These are phyloP conservation scores for Protaetia brevitarsis DNA, from an alignment of 1,140 invertebrate genomes.

Conservation along the genomic window DNA sequence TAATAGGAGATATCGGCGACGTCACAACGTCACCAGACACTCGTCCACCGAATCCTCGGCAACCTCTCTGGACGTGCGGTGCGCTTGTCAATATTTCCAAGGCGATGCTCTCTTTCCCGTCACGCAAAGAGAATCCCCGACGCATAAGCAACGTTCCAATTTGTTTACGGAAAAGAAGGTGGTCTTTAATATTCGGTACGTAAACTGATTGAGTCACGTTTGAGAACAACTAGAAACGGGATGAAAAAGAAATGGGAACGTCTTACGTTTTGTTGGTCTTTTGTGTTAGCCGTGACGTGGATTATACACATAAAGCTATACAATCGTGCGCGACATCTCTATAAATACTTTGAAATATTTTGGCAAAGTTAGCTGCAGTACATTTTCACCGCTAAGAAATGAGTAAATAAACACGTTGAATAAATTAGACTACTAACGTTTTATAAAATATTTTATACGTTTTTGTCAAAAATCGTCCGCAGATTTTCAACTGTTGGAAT, in stretches of 20 bases:
- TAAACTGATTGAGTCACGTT: background rate
- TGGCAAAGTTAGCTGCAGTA: background rate
- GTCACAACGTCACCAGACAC: conserved; percentile 55
- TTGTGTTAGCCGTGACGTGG: background rate
- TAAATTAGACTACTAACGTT: too few relatives aligned
- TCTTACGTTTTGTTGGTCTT: background rate
- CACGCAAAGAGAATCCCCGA: conserved; percentile 19
- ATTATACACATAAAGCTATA: background rate
- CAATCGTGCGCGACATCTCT: background rate
- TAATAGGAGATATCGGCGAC: conserved; percentile 50
- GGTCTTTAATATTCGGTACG: conserved; percentile 16
- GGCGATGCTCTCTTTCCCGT: conserved; percentile 69
- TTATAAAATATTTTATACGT: too few relatives aligned
- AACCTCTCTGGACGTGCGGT: conserved; percentile 72
- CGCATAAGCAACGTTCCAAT: background rate
- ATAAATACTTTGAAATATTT: conserved; percentile 4
- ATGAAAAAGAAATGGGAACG: conserved; percentile 3
- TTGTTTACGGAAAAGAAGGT: conserved; percentile 6
- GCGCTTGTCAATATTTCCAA: conserved; percentile 80
- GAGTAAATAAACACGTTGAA: background rate
- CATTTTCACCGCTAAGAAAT: background rate
- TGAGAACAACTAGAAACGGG: background rate
- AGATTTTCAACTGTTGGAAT: too few relatives aligned
- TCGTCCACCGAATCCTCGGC: conserved; percentile 62
- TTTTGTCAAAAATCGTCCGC: too few relatives aligned